Conservation (phyloP, 2,113 vertebrate genomes). For the Stegostoma tigrinum region DNA sequence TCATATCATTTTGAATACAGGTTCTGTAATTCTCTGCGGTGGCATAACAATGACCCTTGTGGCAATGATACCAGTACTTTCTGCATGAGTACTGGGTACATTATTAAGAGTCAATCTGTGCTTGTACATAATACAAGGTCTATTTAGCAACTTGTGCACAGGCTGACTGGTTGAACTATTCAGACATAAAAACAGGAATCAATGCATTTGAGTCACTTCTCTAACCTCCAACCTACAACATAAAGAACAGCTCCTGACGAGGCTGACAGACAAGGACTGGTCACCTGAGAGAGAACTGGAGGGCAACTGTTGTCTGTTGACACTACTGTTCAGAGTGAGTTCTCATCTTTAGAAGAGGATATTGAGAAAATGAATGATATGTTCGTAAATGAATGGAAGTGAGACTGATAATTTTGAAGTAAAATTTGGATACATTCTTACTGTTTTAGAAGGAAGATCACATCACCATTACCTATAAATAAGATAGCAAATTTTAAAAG, state of each 20-base stretch:
- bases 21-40: background rate
- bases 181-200: background rate
- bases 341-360: background rate
- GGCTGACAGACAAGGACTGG: background rate
- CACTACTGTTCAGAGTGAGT: background rate
- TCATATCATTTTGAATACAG: background rate
- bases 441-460: background rate
- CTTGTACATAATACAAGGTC: background rate
- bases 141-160: background rate
- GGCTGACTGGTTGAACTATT: background rate
- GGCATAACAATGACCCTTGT: background rate
- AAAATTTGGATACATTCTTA: background rate
- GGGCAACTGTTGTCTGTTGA: background rate
- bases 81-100: background rate
- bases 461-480: background rate
- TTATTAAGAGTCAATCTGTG: background rate
- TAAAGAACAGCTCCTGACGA: background rate
- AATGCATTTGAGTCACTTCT: background rate
- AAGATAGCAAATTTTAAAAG: background rate
- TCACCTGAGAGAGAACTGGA: background rate
- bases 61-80: background rate
- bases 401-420: background rate
- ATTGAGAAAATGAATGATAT: background rate
- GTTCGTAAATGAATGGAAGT: background rate
- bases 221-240: background rate